Evolutionary conservation across 2,113 vertebrate species (phyloP).

Genomic region (Marmota flaviventris): DNA sequence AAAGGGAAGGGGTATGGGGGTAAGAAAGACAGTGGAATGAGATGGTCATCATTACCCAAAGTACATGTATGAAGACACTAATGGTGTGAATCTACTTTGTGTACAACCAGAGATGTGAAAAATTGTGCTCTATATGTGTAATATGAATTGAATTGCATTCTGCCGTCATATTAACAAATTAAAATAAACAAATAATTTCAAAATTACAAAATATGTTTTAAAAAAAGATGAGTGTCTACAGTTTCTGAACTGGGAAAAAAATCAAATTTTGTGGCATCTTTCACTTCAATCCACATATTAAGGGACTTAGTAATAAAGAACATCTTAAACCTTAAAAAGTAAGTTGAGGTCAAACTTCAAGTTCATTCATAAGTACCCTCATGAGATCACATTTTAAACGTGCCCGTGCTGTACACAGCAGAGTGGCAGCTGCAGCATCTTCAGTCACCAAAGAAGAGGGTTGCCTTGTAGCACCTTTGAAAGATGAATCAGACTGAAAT

Average conservation of each 20-base stretch:
- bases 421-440: not conserved
- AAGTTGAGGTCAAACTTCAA: not conserved
- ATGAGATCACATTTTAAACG: not conserved
- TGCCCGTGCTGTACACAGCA: not conserved
- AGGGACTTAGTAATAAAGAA: not conserved
- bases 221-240: not conserved
- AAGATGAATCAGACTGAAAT: not conserved
- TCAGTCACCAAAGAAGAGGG: not conserved
- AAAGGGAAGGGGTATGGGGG: no score
- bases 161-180: no score
- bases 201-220: no score
- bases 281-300: not conserved
- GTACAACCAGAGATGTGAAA: no score
- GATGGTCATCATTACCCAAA: no score
- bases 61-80: no score
- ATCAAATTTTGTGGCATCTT: not conserved
- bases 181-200: no score
- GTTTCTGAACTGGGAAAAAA: not conserved
- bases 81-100: no score
- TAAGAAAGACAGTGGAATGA: no score
- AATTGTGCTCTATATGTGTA: no score
- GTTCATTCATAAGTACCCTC: not conserved
- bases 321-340: not conserved
- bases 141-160: no score
- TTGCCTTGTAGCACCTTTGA: not conserved